Evolutionary conservation across 2,797 vertebrate species (phyloP), one percentile per base, ranked within the genome.

Genomic region (Poeciliopsis paucimaculata): DNA sequence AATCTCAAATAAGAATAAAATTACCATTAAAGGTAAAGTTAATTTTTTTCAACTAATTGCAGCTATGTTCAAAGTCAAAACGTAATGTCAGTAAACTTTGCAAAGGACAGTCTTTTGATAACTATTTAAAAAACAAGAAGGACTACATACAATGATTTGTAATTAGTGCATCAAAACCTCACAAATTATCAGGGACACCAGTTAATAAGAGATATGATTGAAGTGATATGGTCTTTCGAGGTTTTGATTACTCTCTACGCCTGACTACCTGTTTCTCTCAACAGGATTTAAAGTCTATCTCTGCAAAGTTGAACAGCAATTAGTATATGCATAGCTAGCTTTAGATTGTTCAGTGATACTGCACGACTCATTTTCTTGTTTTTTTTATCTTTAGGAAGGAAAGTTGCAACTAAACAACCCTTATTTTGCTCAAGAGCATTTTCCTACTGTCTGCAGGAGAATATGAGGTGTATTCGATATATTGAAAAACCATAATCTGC

Each of bases 181-280:
- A 11, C 68, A 75, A 88, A 51, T 66, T 39, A 82, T 73, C 86
- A 55, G 85, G 80, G 72, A 84, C 79, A 77, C 78, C 71, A 83
- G 66, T 76, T 66, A 77, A 78, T 62, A 72, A 43, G 51, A 85
- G 57, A 83, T 43, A 36, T 81, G 66, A 62, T 86, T 51, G 76
- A 72, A 71, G 78, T 72, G 51, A 66, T 78, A 72, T 68, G 82
- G 75, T 80, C 77, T 87, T 80, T 49, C 1, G n/a, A 78, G 77
- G 73, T 64, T 81, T 84, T 84, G 31, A 57, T 74, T 26, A 68
- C 79, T 51, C 45, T 72, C 76, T 47, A 46, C 71, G 64, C 36
- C 41, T 23, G 60, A 90, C 85, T 85, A 88, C 84, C 74, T 86
- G 77, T 77, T 84, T 47, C 79, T 90, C 84, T 90, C 79, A 75